These are phyloP conservation scores for Epsilonema sp. DNA, from an alignment of 2,888 invertebrate genomes.

Conservation along the genomic window DNA sequence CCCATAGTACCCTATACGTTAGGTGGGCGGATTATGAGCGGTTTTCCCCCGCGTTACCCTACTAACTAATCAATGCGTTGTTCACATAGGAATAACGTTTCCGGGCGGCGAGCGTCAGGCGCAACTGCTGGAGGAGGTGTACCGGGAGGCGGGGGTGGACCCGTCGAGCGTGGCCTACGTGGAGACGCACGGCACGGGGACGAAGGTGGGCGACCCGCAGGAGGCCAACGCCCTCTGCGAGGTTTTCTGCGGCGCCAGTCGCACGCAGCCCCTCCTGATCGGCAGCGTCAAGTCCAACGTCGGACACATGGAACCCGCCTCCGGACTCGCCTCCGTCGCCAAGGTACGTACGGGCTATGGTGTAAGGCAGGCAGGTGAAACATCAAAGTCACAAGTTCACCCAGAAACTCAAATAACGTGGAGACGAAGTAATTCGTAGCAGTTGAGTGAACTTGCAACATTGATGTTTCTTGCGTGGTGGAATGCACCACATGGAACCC, in stretches of 20 bases:
- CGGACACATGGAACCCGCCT: constrained; percentile 74
- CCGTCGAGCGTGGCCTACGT: constrained; percentile 69
- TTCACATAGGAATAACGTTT: constrained; percentile 31
- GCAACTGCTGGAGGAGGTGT: constrained; percentile 48
- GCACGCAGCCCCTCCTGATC: constrained; percentile 56
- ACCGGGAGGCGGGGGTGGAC: constrained; percentile 43
- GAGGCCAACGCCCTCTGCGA: constrained; percentile 85
- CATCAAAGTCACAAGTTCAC: too few species aligned
- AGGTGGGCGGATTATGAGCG: too few species aligned
- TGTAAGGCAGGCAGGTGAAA: too few species aligned
- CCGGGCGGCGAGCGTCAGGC: constrained; percentile 46
- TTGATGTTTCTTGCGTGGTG: too few species aligned
- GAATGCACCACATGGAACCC: constrained; percentile 96
- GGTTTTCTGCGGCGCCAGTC: constrained; percentile 63
- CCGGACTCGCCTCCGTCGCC: constrained; percentile 30
- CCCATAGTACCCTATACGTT: too few species aligned
- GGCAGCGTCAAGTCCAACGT: constrained; percentile 94
- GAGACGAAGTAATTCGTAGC: too few species aligned
- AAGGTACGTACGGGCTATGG: constrained; percentile 19
- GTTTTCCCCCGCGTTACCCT: neutral
- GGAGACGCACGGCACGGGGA: constrained; percentile 96
- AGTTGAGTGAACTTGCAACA: too few species aligned
- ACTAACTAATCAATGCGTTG: neutral
- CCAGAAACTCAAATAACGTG: too few species aligned
- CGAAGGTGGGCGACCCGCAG: constrained; percentile 93